Base-by-base conservation (phyloP, 2,888 invertebrate genomes). In the Gandaritis pyraliata region DNA sequence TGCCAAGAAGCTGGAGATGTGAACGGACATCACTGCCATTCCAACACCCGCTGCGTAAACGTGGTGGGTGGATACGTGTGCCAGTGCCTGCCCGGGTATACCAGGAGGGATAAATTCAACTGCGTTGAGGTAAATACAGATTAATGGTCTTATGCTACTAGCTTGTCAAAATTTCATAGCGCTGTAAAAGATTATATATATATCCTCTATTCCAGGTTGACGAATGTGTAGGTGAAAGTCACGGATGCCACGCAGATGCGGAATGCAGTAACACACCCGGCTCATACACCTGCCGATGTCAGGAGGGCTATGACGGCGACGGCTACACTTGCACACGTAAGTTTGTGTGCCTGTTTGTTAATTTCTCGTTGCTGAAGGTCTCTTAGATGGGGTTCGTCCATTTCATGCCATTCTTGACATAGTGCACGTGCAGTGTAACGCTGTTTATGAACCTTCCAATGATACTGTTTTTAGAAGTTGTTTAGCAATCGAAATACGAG, bases 11-110 rank as follows among this genome's bases (percentile, higher is more conserved):
- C 95, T 71, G 97, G 96, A 51, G 96, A 95, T 13, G 92, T 94
- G 54, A 94, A 95, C 77, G 96, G 97, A 16, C 96, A 97, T 86
- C 96, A 97, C 88, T 97, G 97, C 86, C 95, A 96, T 85, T 94
- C 94, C 70, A 96, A 97, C 92, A 97, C 97, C 58, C 93, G 93
- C 68, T 98, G 97, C 85, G 94, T 96, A 70, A 97, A 97, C 90
- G 95, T 95, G 46, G 92, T 94, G 58, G 97, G 97, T 62, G 95
- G 96, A 69, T 97, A 97, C 88, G 94, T 94, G 69, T 98, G 97
- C 89, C 95, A 96, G 88, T 98, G 97, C 87, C 92, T 95, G 73
- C 94, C 95, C 18, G 97, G 97, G 6, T 97, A 96, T 86, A 93
- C 94, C 65, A 93, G 96, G 69, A 90, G 95, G 68, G 96, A 96